These are phyloP conservation scores for Priocnemis perturbator DNA, from an alignment of 2,888 invertebrate species.

Conservation along the genomic window DNA sequence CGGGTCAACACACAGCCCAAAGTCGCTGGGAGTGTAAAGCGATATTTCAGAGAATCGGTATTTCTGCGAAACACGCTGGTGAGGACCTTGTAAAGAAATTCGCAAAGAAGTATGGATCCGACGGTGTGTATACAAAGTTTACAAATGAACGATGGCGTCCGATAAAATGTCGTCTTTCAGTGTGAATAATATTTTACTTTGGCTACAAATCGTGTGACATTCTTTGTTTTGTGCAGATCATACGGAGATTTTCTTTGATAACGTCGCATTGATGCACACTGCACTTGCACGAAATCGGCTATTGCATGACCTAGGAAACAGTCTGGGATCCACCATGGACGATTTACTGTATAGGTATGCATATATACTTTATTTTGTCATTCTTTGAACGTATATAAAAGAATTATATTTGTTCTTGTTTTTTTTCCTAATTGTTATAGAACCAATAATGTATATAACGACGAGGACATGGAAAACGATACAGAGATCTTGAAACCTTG, in stretches of 20 bases:
- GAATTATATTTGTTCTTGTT: not conserved
- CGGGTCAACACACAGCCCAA: constrained; percentile 79
- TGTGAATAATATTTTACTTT: too few species aligned
- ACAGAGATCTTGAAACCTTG: constrained; percentile 71
- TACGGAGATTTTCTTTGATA: constrained; percentile 60
- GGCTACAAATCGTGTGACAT: too few species aligned
- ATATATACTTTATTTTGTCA: constrained; percentile 21
- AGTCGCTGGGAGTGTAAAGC: constrained; percentile 89
- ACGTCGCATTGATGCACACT: constrained; percentile 70
- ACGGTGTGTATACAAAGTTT: constrained; percentile 33
- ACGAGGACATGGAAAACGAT: constrained; percentile 65
- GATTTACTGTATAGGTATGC: constrained; percentile 69
- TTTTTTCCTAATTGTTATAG: constrained; percentile 50
- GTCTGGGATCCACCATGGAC: constrained; percentile 56
- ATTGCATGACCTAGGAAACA: constrained; percentile 56
- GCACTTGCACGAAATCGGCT: constrained; percentile 61
- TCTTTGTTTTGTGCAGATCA: constrained; percentile 48
- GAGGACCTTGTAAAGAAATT: constrained; percentile 77
- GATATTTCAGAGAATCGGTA: constrained; percentile 87
- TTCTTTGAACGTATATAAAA: not conserved
- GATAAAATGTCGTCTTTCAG: too few species aligned
- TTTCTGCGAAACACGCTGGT: constrained; percentile 88
- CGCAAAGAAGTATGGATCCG: constrained; percentile 63
- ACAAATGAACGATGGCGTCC: constrained; percentile 1
- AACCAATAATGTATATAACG: constrained; percentile 63